These are phyloP conservation scores for Schizothorax lantsangensis DNA, from an alignment of 2,797 vertebrate species.

Conservation along the genomic window DNA sequence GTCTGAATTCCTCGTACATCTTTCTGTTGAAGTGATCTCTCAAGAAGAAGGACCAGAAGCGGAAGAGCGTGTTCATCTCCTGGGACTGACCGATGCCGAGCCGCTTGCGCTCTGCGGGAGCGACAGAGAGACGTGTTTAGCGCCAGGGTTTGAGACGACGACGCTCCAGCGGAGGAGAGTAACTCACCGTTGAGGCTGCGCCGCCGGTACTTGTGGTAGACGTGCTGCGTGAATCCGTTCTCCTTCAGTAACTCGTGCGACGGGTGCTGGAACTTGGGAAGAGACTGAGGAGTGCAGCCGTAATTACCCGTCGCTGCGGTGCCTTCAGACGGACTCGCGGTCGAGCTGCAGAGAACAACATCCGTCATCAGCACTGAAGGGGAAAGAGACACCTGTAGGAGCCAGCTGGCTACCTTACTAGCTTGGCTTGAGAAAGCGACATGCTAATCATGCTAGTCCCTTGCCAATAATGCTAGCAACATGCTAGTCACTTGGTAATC, in stretches of 20 bases:
- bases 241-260: conserved; percentile 98
- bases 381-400: too few species aligned
- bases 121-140: neutral
- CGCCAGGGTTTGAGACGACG: neutral
- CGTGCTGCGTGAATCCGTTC: conserved; percentile 99
- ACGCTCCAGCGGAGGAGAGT: neutral
- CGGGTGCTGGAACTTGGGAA: conserved; percentile 98
- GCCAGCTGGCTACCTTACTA: too few species aligned
- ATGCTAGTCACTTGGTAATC: too few species aligned
- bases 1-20: conserved; percentile 94
- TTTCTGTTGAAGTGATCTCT: conserved; percentile 94
- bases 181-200: conserved; percentile 95
- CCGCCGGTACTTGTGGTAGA: conserved; percentile 99
- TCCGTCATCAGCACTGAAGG: neutral
- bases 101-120: conserved; percentile 90
- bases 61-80: conserved; percentile 99
- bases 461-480: too few species aligned
- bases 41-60: conserved; percentile 99
- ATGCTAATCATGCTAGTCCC: too few species aligned
- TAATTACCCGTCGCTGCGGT: conserved; percentile 87
- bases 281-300: conserved; percentile 95
- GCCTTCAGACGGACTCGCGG: conserved; percentile 91
- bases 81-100: conserved; percentile 98
- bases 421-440: too few species aligned
- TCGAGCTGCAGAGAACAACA: conserved; percentile 80